Percentiles rank a stretch among this genome's conserved stretches.
These are phyloP conservation scores for Bedellia somnulentella DNA, from an alignment of 2,888 invertebrate genomes.

Conservation along the genomic window DNA sequence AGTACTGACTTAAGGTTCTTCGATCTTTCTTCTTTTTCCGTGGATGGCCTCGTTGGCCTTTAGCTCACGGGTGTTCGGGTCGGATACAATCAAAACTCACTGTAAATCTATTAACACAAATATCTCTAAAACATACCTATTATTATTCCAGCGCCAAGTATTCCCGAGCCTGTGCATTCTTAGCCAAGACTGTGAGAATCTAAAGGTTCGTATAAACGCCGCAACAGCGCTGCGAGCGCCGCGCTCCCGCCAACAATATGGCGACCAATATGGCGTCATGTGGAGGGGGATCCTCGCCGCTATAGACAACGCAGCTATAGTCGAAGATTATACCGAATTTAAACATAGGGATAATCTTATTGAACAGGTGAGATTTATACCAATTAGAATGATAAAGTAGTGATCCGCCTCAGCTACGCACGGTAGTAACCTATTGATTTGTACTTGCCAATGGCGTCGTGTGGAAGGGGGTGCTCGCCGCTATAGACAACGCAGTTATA, in stretches of 20 bases:
- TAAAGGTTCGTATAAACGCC: constrained; percentile 89
- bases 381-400: too few relatives aligned
- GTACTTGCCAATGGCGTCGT: too few relatives aligned
- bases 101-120: too few relatives aligned
- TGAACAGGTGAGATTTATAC: constrained; percentile 65
- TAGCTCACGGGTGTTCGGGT: too few relatives aligned
- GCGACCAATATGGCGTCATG: constrained; percentile 56
- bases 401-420: too few relatives aligned
- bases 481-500: constrained; percentile 76
- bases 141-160: constrained; percentile 62
- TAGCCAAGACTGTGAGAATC: constrained; percentile 75
- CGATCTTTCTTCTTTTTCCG: too few relatives aligned
- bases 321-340: constrained; percentile 82
- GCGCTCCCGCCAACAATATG: constrained; percentile 64
- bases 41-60: too few relatives aligned
- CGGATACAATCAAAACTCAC: too few relatives aligned
- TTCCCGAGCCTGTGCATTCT: constrained; percentile 67
- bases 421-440: too few relatives aligned
- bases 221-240: constrained; percentile 72
- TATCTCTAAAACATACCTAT: too few relatives aligned
- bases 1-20: too few relatives aligned
- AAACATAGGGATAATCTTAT: constrained; percentile 84
- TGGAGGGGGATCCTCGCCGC: constrained; percentile 76
- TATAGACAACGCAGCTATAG: constrained; percentile 75
- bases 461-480: constrained; percentile 73